Conservation (phyloP, 1,140 invertebrate species). For the Trichomalopsis sarcophagae region DNA sequence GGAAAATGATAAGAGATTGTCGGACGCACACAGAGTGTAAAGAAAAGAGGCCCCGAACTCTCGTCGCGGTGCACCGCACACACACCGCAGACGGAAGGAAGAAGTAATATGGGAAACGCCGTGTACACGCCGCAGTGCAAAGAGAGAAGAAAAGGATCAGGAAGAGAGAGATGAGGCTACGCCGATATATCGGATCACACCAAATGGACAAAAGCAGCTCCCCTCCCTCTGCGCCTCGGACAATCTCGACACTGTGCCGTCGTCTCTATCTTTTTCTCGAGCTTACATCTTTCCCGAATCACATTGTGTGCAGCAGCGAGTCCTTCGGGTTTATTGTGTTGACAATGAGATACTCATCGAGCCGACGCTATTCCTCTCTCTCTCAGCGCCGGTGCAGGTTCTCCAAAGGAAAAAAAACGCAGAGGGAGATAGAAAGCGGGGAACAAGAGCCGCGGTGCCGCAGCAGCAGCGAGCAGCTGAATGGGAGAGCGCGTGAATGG, state of each 20-base stretch:
- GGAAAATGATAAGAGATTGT: constrained; percentile 35
- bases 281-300: constrained; percentile 47
- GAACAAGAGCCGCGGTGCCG: not conserved
- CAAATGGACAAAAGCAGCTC: constrained; percentile 34
- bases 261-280: constrained; percentile 11
- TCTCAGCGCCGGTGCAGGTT: not conserved
- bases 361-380: constrained; percentile 10
- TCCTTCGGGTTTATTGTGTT: constrained; percentile 34
- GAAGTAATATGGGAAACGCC: constrained; percentile 2
- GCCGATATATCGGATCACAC: constrained; percentile 40
- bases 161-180: constrained; percentile 15
- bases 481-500: constrained; percentile 27
- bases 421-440: not conserved
- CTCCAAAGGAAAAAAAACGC: not conserved
- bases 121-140: not conserved
- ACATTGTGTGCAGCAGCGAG: constrained; percentile 32
- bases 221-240: not conserved
- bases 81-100: not conserved
- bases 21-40: constrained; percentile 10
- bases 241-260: constrained; percentile 8
- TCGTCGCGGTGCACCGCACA: not conserved
- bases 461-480: constrained; percentile 5
- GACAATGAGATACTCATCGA: constrained; percentile 47
- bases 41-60: not conserved
- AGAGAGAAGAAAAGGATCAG: not conserved